phyloP scores from a whole-genome alignment of 1,140 invertebrate genomes.

The Solenopsis fugax region DNA sequence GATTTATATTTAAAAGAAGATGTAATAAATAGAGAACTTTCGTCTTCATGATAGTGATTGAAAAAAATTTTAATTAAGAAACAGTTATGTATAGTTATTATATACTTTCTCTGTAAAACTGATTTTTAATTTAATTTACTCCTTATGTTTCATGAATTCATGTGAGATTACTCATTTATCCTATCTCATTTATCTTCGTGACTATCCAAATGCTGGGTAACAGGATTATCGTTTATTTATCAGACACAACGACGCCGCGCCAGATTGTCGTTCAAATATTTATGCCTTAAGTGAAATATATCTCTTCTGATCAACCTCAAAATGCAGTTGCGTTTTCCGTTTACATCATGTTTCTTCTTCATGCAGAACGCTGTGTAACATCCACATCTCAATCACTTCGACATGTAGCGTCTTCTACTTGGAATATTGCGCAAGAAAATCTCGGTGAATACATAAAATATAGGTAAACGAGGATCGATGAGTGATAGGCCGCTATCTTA shows the following conservation, averaged over 20 bases:
- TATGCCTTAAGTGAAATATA: constrained; percentile 56
- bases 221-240: not conserved
- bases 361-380: not conserved
- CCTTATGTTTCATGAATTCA: not conserved
- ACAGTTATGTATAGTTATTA: not conserved
- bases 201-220: not conserved
- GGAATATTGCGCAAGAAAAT: not conserved
- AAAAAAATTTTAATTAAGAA: not conserved
- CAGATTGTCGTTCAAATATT: constrained; percentile 49
- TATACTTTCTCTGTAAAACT: not conserved
- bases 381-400: not conserved
- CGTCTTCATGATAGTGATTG: no score
- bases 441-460: constrained; percentile 22
- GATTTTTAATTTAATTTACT: constrained; percentile 3
- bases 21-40: no score
- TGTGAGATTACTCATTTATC: not conserved
- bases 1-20: no score
- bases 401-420: not conserved
- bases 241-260: not conserved
- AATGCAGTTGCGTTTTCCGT: not conserved
- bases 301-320: constrained; percentile 29
- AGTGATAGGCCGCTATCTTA: not conserved
- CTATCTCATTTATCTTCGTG: constrained; percentile 19
- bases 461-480: not conserved
- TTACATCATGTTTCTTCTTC: not conserved